Evolutionary conservation across 2,797 vertebrate species (phyloP), one percentile per base, ranked within the genome.

Genomic region (Saxicola maurus): DNA sequence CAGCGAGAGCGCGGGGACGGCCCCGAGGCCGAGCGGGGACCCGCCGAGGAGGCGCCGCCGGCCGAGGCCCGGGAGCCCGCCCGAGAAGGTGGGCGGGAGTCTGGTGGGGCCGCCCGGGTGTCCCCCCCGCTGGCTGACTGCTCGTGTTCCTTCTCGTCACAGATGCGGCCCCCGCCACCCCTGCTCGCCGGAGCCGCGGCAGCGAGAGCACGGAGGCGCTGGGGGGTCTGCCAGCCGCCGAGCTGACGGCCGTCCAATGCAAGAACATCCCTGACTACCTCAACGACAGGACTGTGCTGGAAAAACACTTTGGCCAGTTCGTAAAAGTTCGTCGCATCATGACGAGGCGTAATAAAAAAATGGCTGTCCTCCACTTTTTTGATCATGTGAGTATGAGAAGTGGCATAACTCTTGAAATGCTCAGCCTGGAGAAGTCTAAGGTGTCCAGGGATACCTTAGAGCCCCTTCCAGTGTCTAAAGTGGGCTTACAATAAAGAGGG

Each of bases 331-430:
- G 96, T 6, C 98, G 95, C 31, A 20, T 99, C 59, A 96, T 94
- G 78, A 99, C 98, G 59, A 96, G 96, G 13, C 97, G 97, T 17
- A 94, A 67, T 24, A 99, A 98, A 80, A 98, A 98, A 64, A 86
- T 96, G 67, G 98, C 98, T 0, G 84, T 98, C 19, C 93, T 99
- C 11, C 96, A 98, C 92, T 99, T 99, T 45, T 94, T 97, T 27
- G 98, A 99, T 92, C 98, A 99, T 1, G 99, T 99, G 91, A 98
- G 99, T 97, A 30, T 24, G 1, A 9, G 28, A n/a, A 66, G 37
- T 2, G 16, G 40, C 2, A 2, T 8, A 5, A 16, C 14, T 18
- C 11, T 31, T 56, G 24, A 24, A 25, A 51, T 38, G 6, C 51
- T 62, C 17, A 56, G 20, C 14, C 10, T 45, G 17, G 11, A 31